Evolutionary conservation across 1,140 invertebrate genomes (phyloP).

Genomic region (Cecropterus lyciades): DNA sequence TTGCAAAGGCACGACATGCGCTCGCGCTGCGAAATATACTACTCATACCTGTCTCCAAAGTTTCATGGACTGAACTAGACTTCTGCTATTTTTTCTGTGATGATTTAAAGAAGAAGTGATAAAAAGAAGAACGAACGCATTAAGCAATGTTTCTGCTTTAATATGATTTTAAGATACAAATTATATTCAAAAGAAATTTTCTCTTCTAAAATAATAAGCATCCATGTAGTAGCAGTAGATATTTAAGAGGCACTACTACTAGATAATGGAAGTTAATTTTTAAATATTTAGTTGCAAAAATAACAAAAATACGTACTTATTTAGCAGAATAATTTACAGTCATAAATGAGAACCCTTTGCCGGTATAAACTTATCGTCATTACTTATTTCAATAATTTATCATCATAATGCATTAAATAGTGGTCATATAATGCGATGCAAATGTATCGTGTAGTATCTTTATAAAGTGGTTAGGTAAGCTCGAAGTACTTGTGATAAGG

Average conservation of each 20-base stretch:
- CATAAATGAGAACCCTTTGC: background rate
- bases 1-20: conserved; percentile 78
- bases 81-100: too few species aligned
- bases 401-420: conserved; percentile 55
- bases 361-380: conserved; percentile 40
- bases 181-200: too few species aligned
- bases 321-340: background rate
- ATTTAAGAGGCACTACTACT: too few species aligned
- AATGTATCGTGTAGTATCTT: conserved; percentile 51
- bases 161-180: too few species aligned
- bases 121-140: too few species aligned
- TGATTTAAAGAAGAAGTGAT: background rate
- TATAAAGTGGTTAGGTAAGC: conserved; percentile 46
- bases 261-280: too few species aligned
- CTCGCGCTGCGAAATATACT: conserved; percentile 32
- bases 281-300: too few species aligned
- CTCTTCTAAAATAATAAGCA: too few species aligned
- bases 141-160: too few species aligned
- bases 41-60: conserved; percentile 13
- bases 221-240: too few species aligned
- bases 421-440: conserved; percentile 60
- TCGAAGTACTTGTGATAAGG: conserved; percentile 42
- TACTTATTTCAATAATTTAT: conserved; percentile 57
- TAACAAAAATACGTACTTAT: too few species aligned
- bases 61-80: too few species aligned